Conservation (phyloP, 2,113 vertebrate species). For the Neodontobutis hainanensis region DNA sequence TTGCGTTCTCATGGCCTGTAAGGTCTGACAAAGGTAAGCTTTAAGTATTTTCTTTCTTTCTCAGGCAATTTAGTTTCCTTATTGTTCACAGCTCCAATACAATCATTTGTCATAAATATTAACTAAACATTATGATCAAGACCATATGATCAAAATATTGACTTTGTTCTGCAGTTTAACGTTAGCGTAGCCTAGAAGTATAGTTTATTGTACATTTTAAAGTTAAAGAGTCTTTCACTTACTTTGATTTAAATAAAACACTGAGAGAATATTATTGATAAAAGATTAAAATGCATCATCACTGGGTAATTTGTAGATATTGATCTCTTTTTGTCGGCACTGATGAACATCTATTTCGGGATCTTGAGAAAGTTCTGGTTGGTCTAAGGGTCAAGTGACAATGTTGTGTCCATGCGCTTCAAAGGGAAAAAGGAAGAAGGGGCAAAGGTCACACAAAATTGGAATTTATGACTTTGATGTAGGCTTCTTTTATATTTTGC, state of each 20-base stretch:
- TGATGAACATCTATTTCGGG: slow-evolving; percentile 10
- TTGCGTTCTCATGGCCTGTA: not conserved
- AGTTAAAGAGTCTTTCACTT: slow-evolving; percentile 2
- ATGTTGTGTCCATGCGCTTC: slow-evolving; percentile 1
- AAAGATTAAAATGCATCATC: not conserved
- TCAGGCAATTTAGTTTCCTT: not conserved
- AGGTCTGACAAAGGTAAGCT: slow-evolving; percentile 52
- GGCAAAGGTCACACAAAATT: not conserved
- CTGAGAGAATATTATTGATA: slow-evolving; percentile 2
- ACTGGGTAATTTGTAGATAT: slow-evolving; percentile 18
- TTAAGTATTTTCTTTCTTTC: not conserved
- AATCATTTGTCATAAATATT: no score
- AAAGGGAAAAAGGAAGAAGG: not conserved
- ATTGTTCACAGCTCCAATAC: no score
- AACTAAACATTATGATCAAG: no score
- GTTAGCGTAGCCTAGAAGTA: no score
- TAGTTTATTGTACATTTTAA: no score
- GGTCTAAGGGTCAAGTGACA: slow-evolving; percentile 2
- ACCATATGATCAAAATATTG: no score
- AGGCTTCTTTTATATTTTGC: not conserved
- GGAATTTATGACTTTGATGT: not conserved
- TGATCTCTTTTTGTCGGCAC: not conserved
- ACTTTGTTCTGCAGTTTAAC: slow-evolving; percentile 1
- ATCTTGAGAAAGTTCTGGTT: slow-evolving; percentile 2
- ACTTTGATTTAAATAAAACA: slow-evolving; percentile 3